Conservation (phyloP, 1,140 invertebrate genomes). For the Agraylea sexmaculata region DNA sequence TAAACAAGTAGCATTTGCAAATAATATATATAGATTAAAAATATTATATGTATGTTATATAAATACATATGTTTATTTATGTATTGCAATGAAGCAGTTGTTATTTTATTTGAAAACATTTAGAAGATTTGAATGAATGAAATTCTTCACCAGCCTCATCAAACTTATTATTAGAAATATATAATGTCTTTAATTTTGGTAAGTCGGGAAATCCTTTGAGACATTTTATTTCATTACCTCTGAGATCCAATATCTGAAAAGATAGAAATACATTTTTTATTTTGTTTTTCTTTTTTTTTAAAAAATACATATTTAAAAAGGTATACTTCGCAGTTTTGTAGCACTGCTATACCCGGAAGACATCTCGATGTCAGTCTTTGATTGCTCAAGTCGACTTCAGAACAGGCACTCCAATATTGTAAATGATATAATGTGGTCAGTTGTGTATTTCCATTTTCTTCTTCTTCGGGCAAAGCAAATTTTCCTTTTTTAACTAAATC, state of each 20-base stretch:
- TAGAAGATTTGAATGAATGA: too few species aligned
- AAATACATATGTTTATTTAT: too few species aligned
- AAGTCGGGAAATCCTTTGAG: slow-evolving; percentile 16
- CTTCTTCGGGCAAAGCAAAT: slow-evolving; percentile 4
- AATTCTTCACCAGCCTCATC: too few species aligned
- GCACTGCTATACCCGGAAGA: slow-evolving; percentile 10
- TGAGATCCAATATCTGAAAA: slow-evolving; percentile 17
- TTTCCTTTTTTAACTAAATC: slow-evolving; percentile 10
- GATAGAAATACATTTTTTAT: not conserved
- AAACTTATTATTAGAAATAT: too few species aligned
- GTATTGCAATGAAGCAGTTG: too few species aligned
- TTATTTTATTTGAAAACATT: too few species aligned
- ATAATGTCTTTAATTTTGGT: slow-evolving; percentile 15
- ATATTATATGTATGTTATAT: too few species aligned
- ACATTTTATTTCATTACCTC: slow-evolving; percentile 12
- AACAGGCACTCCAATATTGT: slow-evolving; percentile 20
- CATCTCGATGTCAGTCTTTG: slow-evolving; percentile 12
- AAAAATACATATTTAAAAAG: not conserved
- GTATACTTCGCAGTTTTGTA: slow-evolving; percentile 19
- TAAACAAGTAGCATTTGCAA: too few species aligned
- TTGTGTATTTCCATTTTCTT: not conserved
- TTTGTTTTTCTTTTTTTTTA: not conserved
- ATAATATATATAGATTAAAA: too few species aligned
- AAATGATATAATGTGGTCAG: slow-evolving; percentile 17
- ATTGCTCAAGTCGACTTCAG: slow-evolving; percentile 11